Evolutionary conservation across 2,113 vertebrate genomes (phyloP), one percentile per base, ranked within the genome.

Genomic region (Aegithalos caudatus): DNA sequence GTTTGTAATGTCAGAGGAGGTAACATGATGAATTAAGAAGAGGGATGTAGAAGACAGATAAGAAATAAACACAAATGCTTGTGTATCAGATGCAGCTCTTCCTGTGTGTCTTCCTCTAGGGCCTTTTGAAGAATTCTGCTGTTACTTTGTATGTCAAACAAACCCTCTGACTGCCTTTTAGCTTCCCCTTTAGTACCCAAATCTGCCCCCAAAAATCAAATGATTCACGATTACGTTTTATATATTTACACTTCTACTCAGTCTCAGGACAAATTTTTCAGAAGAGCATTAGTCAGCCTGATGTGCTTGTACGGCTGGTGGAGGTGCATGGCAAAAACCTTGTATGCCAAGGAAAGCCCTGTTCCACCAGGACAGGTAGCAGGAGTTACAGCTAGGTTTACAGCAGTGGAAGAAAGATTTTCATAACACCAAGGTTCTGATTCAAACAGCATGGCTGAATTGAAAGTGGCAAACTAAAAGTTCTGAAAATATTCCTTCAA

Each of bases 1-100:
- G 38, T 90, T 88, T 91, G 57, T 58, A 83, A 58, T 61, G 66
- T 84, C 73, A 65, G 47, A 83, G 50, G 70, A 95, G 71, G 69
- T 37, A 92, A 24, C 24, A 79, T 31, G 35, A 91, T 64, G 45
- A 94, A 91, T 85, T 91, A 85, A 79, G 76, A 73, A 73, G 44
- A 71, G 35, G 33, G 40, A 79, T 85, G 74, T 54, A 82, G 50
- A 73, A 31, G 18, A 61, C 6, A 92, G 89, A 64, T 92, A 91
- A 95, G 91, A 81, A 79, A 76, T 60, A 96, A 91, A 92, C 69
- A 72, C 53, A 89, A 86, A 62, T 87, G 70, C 50, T 85, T 22
- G 18, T 54, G 66, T 37, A 92, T 91, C 61, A 91, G 61, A 81
- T 45, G 78, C 31, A 56, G 51, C 64, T 94, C 91, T 94, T 94